These are phyloP conservation scores for Melanostigma gelatinosum DNA, from an alignment of 2,113 vertebrate genomes.

Conservation along the genomic window DNA sequence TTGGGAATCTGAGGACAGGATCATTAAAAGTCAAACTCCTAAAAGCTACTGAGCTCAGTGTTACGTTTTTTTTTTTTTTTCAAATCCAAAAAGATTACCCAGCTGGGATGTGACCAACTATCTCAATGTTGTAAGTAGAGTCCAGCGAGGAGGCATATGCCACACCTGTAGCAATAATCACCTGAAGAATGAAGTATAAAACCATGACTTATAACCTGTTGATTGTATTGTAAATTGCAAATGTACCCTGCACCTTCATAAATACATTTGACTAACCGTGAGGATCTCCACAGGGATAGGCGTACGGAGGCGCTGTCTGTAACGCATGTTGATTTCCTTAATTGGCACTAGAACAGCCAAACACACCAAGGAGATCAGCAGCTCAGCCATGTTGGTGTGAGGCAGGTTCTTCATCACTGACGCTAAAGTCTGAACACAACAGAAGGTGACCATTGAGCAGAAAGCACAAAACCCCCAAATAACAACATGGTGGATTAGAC, in stretches of 20 bases:
- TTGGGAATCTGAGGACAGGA: slow-evolving; percentile 84
- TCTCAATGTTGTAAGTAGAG: slow-evolving; percentile 86
- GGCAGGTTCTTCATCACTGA: slow-evolving; percentile 87
- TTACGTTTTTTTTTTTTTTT: neutral
- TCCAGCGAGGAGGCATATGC: slow-evolving; percentile 89
- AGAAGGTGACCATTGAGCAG: neutral
- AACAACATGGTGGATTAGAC: neutral
- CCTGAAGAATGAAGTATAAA: slow-evolving; percentile 73
- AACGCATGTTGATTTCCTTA: slow-evolving; percentile 90
- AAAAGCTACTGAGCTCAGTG: neutral
- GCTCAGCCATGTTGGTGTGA: slow-evolving; percentile 86
- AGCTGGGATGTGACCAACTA: slow-evolving; percentile 90
- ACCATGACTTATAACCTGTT: neutral
- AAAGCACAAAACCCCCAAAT: neutral
- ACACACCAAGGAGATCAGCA: slow-evolving; percentile 89
- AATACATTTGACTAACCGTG: slow-evolving; percentile 79
- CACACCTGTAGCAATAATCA: slow-evolving; percentile 88
- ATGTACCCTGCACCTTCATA: neutral
- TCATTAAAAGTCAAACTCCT: neutral
- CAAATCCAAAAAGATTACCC: slow-evolving; percentile 80
- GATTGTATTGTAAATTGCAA: neutral
- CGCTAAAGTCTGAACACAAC: slow-evolving; percentile 86
- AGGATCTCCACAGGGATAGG: slow-evolving; percentile 92
- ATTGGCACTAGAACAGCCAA: slow-evolving; percentile 88
- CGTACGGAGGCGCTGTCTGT: slow-evolving; percentile 85